Base-by-base conservation (phyloP, 2,797 vertebrate species). In the Allenopithecus nigroviridis region DNA sequence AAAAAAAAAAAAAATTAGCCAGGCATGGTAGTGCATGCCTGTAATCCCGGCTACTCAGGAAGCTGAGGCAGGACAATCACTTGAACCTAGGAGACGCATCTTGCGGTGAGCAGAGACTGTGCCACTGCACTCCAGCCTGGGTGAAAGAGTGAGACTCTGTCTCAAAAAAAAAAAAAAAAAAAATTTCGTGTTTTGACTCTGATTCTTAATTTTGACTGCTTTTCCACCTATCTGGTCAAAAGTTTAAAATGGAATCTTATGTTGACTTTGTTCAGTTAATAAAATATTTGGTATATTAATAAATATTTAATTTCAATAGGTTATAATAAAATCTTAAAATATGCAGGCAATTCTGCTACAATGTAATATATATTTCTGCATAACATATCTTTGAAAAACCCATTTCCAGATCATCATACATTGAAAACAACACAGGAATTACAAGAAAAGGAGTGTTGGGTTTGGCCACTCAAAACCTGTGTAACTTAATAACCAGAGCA, bases 251-350 rank as follows among this genome's bases (percentile, higher is more conserved):
- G 61, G 26, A 90, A 81, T 53, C 19, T 24, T 75, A 78, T 28
- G 46, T n/a, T 92, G 80, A 94, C 64, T 96, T 94, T 8, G 85
- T 85, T 95, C 8, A 84, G 89, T 94, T 55, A 90, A 50, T 93
- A 92, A 92, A 76, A 91, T 21, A 53, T 43, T n/a, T 91, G 43
- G 33, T 33, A 83, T 89, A 95, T 86, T 94, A 89, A 88, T 85
- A 94, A 88, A 41, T 72, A 43, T 75, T 91, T 95, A 19, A 86
- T 72, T 97, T 91, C 30, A 89, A 36, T 14, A 92, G 30, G 53
- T 53, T 79, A 93, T 79, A 59, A 94, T 89, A 88, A 70, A 93
- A 92, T 72, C 48, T 89, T 93, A 70, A 95, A 84, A 83, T 61
- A 95, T 41, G 33, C 21, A 68, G 28, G 39, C 5, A 97, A 88